Evolutionary conservation across 2,113 vertebrate species (phyloP).

Genomic region (Calcarius ornatus): DNA sequence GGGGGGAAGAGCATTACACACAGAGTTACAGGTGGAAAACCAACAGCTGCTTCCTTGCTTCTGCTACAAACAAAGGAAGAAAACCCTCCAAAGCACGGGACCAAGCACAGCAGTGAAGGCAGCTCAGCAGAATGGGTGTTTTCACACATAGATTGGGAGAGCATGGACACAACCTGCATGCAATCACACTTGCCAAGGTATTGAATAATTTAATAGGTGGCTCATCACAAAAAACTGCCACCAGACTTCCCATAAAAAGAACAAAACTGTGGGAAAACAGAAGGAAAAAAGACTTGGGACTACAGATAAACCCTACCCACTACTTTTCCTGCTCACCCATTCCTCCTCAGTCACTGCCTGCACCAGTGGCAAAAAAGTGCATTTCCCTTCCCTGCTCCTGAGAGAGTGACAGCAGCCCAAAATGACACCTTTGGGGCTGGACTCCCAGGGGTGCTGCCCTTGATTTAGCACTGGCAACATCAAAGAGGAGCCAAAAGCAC

Average conservation of each 20-base stretch:
- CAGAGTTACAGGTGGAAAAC: background rate
- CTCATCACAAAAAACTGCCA: background rate
- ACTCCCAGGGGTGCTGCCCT: background rate
- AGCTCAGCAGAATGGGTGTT: background rate
- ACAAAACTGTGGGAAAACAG: background rate
- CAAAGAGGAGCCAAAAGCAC: background rate
- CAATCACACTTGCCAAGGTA: background rate
- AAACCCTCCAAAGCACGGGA: rapidly evolving
- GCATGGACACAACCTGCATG: background rate
- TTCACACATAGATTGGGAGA: background rate
- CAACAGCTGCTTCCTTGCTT: background rate
- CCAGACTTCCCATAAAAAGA: background rate
- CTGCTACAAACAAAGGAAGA: background rate
- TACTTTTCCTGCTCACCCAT: background rate
- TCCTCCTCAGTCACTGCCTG: background rate
- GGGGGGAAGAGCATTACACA: background rate
- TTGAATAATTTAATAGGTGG: background rate
- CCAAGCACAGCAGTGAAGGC: background rate
- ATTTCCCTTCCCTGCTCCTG: background rate
- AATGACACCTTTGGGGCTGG: background rate
- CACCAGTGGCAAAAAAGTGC: background rate
- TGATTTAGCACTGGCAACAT: background rate
- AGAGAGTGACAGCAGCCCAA: background rate
- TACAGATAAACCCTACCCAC: background rate
- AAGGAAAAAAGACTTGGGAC: background rate